A percentile compares a stretch with the other conserved stretches of the same genome.
Evolutionary conservation across 1,140 invertebrate species (phyloP).

Genomic region (Archegozetes longisetosus): DNA sequence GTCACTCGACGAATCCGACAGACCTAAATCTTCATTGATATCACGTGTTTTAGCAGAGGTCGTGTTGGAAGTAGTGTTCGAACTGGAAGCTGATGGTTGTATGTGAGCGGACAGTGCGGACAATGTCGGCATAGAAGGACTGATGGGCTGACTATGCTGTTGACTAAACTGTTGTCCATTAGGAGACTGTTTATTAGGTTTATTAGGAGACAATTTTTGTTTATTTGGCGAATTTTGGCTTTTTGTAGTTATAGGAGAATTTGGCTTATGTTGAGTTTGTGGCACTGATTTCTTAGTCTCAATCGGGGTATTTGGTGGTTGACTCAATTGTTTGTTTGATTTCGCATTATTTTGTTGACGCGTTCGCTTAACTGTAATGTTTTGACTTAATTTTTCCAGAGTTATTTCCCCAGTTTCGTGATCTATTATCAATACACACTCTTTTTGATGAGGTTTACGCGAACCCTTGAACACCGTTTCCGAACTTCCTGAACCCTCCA

Average conservation of each 20-base stretch:
- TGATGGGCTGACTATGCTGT: not conserved
- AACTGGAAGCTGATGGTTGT: not conserved
- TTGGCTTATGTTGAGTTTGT: not conserved
- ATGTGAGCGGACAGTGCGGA: not conserved
- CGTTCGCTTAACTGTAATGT: conserved; percentile 87
- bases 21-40: not conserved
- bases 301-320: not conserved
- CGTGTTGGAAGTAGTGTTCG: not conserved
- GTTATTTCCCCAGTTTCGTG: conserved; percentile 76
- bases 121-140: conserved; percentile 11
- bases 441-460: conserved; percentile 70
- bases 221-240: not conserved
- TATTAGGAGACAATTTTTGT: not conserved
- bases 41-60: not conserved
- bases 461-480: conserved; percentile 88
- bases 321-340: not conserved
- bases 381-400: conserved; percentile 70
- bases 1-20: conserved; percentile 10
- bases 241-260: not conserved
- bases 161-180: not conserved
- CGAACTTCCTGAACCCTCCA: conserved; percentile 59
- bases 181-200: not conserved
- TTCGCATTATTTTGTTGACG: conserved; percentile 31
- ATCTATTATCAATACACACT: conserved; percentile 89
- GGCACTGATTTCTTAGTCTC: not conserved